Evolutionary conservation across 2,888 invertebrate genomes (phyloP).

Genomic region (Ornithoptera alexandrae): DNA sequence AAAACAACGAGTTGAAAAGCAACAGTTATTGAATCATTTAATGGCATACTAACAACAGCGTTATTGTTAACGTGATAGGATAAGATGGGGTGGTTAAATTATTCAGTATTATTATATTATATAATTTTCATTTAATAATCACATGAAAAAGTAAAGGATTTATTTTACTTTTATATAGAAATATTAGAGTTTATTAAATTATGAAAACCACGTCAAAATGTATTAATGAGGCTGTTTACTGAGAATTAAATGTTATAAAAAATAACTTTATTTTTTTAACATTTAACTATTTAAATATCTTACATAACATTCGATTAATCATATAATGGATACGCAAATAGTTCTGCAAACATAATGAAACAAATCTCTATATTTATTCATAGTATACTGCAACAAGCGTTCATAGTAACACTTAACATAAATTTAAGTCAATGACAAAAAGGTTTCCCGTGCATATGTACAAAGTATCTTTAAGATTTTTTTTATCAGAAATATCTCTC

Average conservation of each 20-base stretch:
- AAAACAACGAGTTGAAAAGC: slow-evolving; percentile 16
- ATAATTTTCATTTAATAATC: not conserved
- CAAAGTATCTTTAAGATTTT: too few species aligned
- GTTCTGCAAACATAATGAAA: not conserved
- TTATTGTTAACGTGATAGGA: not conserved
- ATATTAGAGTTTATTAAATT: not conserved
- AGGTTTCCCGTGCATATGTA: too few species aligned
- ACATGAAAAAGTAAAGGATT: not conserved
- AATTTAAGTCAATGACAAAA: not conserved
- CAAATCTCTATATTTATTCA: not conserved
- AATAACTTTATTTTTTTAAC: too few species aligned
- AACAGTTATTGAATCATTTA: not conserved
- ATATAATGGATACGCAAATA: not conserved
- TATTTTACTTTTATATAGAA: not conserved
- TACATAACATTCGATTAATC: not conserved
- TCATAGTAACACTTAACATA: not conserved
- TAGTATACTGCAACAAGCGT: not conserved
- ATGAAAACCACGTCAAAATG: not conserved
- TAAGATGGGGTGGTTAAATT: too few species aligned
- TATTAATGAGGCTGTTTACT: not conserved
- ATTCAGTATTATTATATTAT: not conserved
- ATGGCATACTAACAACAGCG: not conserved
- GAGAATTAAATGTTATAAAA: not conserved
- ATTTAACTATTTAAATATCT: too few species aligned
- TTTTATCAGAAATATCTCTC: too few species aligned